These are phyloP conservation scores for Adelges cooleyi DNA, from an alignment of 1,140 invertebrate genomes.

Conservation along the genomic window DNA sequence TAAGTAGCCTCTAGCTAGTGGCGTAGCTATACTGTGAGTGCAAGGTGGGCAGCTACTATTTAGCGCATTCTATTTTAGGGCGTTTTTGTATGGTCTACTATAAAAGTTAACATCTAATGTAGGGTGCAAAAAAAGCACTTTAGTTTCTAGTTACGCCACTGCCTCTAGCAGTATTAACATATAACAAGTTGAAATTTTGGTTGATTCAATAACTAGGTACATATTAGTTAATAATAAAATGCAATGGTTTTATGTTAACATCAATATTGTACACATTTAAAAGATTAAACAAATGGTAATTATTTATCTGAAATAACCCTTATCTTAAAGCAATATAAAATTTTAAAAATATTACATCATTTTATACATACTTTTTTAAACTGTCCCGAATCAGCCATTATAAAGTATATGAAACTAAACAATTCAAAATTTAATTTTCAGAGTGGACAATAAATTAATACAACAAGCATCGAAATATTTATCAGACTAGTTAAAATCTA, in stretches of 20 bases:
- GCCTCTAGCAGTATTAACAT: too few relatives aligned
- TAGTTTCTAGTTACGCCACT: too few relatives aligned
- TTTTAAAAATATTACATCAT: too few relatives aligned
- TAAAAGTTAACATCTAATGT: background rate
- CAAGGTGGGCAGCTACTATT: too few relatives aligned
- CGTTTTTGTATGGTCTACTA: background rate
- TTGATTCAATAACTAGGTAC: background rate
- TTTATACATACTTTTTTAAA: conserved; percentile 24
- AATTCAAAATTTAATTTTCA: too few relatives aligned
- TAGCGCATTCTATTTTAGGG: too few relatives aligned
- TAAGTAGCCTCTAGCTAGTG: background rate
- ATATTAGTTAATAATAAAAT: background rate
- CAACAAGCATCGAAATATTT: too few relatives aligned
- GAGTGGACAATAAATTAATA: too few relatives aligned
- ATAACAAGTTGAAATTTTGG: background rate
- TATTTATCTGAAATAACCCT: background rate
- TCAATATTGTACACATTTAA: background rate
- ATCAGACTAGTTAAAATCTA: too few relatives aligned
- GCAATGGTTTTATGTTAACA: background rate
- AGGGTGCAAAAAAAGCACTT: background rate
- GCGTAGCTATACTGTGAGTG: too few relatives aligned
- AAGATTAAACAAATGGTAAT: background rate
- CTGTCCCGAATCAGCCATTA: conserved; percentile 21
- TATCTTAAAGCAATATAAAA: too few relatives aligned
- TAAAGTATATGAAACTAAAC: background rate